These are phyloP conservation scores for Alaudala cheleensis DNA, from an alignment of 2,113 vertebrate species.

Conservation along the genomic window DNA sequence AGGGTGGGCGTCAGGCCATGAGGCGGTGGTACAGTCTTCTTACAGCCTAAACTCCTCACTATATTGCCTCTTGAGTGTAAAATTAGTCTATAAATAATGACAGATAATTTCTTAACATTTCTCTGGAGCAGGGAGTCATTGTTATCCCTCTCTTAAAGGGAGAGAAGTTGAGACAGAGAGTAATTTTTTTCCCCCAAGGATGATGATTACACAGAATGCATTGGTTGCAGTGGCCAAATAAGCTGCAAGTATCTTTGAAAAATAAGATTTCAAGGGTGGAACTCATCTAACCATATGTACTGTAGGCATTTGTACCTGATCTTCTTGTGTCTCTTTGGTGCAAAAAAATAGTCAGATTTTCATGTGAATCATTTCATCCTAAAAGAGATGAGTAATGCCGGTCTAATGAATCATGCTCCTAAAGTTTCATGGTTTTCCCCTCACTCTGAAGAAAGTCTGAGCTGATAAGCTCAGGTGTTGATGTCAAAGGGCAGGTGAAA, in stretches of 20 bases:
- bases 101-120: background rate
- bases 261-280: background rate
- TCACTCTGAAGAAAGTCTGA: background rate
- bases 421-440: background rate
- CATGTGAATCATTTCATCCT: conserved; percentile 9
- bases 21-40: background rate
- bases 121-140: background rate
- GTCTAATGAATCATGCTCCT: background rate
- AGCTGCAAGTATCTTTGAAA: background rate
- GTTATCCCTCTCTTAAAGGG: background rate
- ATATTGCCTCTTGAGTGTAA: background rate
- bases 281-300: background rate
- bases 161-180: background rate
- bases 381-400: background rate
- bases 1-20: background rate
- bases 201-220: background rate
- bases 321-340: background rate
- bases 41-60: background rate
- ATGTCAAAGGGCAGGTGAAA: conserved; percentile 7
- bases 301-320: conserved; percentile 1
- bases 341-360: background rate
- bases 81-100: background rate
- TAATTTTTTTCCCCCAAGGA: background rate
- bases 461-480: background rate
- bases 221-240: background rate